These are phyloP conservation scores for Umimayanthus chanpuru DNA, from an alignment of 92 coral and sea anemone species.

Conservation along the genomic window DNA sequence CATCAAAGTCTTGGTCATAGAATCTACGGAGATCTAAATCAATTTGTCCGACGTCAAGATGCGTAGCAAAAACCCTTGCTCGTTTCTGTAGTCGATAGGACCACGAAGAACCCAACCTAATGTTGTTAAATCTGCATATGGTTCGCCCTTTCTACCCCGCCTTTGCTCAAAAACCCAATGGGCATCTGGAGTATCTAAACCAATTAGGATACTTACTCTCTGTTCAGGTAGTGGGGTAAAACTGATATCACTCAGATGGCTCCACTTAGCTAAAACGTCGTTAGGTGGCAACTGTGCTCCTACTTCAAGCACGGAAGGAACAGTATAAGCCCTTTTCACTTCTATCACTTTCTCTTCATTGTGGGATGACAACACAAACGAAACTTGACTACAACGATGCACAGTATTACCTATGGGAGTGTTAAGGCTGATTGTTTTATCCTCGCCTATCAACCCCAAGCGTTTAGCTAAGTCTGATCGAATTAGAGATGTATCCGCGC, in stretches of 20 bases:
- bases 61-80: not conserved
- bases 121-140: too few relatives aligned
- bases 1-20: not conserved
- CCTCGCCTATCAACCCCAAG: not conserved
- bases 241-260: not conserved
- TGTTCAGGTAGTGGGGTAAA: not conserved
- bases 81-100: not conserved
- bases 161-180: not conserved
- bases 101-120: too few relatives aligned
- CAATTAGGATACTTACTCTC: not conserved
- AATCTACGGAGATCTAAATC: not conserved
- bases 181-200: not conserved
- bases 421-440: not conserved
- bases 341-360: not conserved
- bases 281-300: not conserved
- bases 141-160: slow-evolving; percentile 5
- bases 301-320: not conserved
- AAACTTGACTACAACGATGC: not conserved
- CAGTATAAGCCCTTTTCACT: not conserved
- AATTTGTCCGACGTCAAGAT: not conserved
- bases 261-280: not conserved
- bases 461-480: not conserved
- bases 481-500: not conserved
- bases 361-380: not conserved
- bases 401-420: too few relatives aligned